Conservation (phyloP, 2,888 invertebrate genomes). For the Allophyes oxyacanthae region DNA sequence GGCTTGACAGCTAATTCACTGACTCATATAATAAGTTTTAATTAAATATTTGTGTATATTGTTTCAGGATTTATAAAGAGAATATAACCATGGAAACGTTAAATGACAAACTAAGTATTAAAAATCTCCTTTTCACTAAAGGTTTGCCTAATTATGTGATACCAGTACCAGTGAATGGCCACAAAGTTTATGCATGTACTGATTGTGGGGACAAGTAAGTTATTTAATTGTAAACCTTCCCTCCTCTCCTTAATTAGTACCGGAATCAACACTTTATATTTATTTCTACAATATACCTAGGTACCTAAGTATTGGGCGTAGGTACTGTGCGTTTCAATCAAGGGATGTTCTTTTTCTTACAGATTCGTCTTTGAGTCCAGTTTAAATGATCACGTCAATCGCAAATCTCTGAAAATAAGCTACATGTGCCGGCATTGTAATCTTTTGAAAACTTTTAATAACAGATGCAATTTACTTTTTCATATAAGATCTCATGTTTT, state of each 20-base stretch:
- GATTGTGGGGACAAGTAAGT: slow-evolving; percentile 89
- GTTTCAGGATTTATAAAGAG: slow-evolving; percentile 35
- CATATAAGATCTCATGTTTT: slow-evolving; percentile 85
- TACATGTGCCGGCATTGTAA: slow-evolving; percentile 78
- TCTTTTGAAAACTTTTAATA: slow-evolving; percentile 73
- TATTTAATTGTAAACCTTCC: not conserved
- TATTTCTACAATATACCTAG: too few species aligned
- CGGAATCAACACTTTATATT: too few species aligned
- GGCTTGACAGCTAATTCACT: too few species aligned
- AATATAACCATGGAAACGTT: slow-evolving; percentile 54
- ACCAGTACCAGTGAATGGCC: slow-evolving; percentile 72
- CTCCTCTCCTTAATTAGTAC: too few species aligned
- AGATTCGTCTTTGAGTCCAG: slow-evolving; percentile 81
- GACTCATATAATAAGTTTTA: too few species aligned
- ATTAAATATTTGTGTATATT: not conserved
- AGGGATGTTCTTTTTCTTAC: slow-evolving; percentile 58
- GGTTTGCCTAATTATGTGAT: slow-evolving; percentile 76
- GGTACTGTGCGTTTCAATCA: too few species aligned
- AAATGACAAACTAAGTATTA: slow-evolving; percentile 75
- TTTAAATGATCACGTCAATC: slow-evolving; percentile 76
- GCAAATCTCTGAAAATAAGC: slow-evolving; percentile 82
- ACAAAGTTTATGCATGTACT: slow-evolving; percentile 82
- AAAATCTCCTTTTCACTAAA: slow-evolving; percentile 80
- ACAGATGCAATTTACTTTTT: slow-evolving; percentile 82
- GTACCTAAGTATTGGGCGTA: too few species aligned